These are phyloP conservation scores for Ligdia adustata DNA, from an alignment of 2,888 invertebrate genomes.

Conservation along the genomic window DNA sequence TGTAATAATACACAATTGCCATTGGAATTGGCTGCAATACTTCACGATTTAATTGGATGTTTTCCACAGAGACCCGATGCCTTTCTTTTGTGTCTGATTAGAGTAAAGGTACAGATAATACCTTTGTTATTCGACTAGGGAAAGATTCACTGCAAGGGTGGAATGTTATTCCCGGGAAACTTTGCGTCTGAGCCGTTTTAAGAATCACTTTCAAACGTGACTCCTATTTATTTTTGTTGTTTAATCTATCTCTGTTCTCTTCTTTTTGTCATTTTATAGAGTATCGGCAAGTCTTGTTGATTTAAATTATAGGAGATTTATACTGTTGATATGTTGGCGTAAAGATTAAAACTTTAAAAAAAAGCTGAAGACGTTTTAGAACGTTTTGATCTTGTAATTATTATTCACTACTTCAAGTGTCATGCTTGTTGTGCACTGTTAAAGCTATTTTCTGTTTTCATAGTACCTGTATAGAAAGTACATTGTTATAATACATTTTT, in stretches of 20 bases:
- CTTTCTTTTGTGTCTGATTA: slow-evolving; percentile 36
- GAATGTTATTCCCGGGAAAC: slow-evolving; percentile 42
- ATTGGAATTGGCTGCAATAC: slow-evolving; percentile 27
- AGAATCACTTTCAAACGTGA: slow-evolving; percentile 56
- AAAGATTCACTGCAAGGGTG: slow-evolving; percentile 24
- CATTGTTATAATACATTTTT: no score
- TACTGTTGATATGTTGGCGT: no score
- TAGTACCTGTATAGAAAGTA: no score
- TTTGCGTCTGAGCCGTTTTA: slow-evolving; percentile 45
- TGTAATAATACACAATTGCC: slow-evolving; percentile 10
- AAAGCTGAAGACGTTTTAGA: no score
- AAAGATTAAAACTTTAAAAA: no score
- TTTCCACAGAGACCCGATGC: slow-evolving; percentile 31
- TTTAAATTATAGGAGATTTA: no score
- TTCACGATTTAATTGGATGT: slow-evolving; percentile 39
- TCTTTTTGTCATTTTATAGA: slow-evolving; percentile 59
- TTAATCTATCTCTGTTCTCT: slow-evolving; percentile 62
- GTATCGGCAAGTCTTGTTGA: slow-evolving; percentile 46
- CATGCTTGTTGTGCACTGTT: no score
- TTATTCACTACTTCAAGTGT: no score
- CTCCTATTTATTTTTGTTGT: slow-evolving; percentile 60
- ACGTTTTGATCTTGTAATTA: no score
- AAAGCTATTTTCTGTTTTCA: no score
- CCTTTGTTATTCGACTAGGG: slow-evolving; percentile 28
- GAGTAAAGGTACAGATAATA: slow-evolving; percentile 28